Percentiles rank a stretch among this genome's conserved stretches.
phyloP scores from a whole-genome alignment of 2,113 vertebrate species.

The Lathamus discolor region DNA sequence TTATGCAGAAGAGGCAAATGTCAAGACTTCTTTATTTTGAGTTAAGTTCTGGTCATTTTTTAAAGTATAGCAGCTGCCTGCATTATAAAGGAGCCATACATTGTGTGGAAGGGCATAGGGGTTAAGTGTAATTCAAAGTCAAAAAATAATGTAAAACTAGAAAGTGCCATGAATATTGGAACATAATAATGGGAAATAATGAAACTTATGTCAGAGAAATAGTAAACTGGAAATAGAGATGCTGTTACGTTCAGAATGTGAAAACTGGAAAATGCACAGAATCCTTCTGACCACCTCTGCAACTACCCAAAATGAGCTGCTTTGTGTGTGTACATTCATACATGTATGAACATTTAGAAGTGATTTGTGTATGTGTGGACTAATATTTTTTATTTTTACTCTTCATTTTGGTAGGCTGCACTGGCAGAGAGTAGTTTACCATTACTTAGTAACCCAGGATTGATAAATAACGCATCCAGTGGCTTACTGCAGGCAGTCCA shows the following conservation, averaged over 20 bases:
- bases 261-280: not conserved
- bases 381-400: conserved; percentile 32
- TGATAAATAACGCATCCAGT: conserved; percentile 94
- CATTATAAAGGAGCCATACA: conserved; percentile 60
- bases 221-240: not conserved
- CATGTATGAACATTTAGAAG: not conserved
- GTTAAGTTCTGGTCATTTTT: conserved; percentile 90
- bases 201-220: not conserved
- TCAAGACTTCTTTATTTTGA: conserved; percentile 91
- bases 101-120: conserved; percentile 38
- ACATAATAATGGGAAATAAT: conserved; percentile 14
- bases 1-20: conserved; percentile 94
- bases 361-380: not conserved
- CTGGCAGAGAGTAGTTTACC: conserved; percentile 98
- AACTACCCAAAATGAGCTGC: not conserved
- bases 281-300: not conserved
- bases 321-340: not conserved
- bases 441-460: conserved; percentile 90
- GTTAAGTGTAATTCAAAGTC: conserved; percentile 58
- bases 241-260: not conserved
- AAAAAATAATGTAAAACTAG: conserved; percentile 45
- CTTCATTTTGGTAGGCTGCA: conserved; percentile 82
- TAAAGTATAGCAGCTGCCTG: conserved; percentile 74
- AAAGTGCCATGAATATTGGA: conserved; percentile 23
- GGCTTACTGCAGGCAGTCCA: conserved; percentile 89